Evolutionary conservation across 2,113 vertebrate genomes (phyloP).

Genomic region (Isichthys henryi): DNA sequence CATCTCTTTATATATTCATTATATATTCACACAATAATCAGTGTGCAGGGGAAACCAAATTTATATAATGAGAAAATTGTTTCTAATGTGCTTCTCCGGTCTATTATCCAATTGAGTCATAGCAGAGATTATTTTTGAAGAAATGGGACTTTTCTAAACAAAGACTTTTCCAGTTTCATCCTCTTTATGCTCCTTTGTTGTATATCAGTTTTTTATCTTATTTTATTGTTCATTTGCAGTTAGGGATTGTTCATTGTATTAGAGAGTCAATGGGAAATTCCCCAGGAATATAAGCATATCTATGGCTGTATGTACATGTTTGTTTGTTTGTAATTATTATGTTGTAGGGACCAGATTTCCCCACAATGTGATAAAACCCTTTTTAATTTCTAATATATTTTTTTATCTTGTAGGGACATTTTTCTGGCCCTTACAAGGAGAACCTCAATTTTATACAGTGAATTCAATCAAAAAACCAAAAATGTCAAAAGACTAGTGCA

Average conservation of each 20-base stretch:
- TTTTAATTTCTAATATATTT: background rate
- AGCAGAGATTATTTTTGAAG: background rate
- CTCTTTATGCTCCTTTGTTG: background rate
- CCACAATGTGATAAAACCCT: background rate
- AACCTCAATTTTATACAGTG: background rate
- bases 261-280: background rate
- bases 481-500: background rate
- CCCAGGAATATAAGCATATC: background rate
- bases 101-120: background rate
- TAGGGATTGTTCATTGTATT: background rate
- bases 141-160: background rate
- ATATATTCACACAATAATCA: background rate
- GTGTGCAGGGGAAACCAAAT: background rate
- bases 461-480: background rate
- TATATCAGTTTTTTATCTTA: background rate
- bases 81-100: background rate
- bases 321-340: background rate
- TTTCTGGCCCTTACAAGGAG: background rate
- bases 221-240: background rate
- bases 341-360: too few relatives aligned
- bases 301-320: background rate
- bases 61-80: background rate
- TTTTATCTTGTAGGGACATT: background rate
- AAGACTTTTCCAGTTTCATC: background rate
- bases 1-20: background rate